These are phyloP conservation scores for Rhinolophus ferrumequinum DNA, from an alignment of 2,113 vertebrate genomes.

Conservation along the genomic window DNA sequence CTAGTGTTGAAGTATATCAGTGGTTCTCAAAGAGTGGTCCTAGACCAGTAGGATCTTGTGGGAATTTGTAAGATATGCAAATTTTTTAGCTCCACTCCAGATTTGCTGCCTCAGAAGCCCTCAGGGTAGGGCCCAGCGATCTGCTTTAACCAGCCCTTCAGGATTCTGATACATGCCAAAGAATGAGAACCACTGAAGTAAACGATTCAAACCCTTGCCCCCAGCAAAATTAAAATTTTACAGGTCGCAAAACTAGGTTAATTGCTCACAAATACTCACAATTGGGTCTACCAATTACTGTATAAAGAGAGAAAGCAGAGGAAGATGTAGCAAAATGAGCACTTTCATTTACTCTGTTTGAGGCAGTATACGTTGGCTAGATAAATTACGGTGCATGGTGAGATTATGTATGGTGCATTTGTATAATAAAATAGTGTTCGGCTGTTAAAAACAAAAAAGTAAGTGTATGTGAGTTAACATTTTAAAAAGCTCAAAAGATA, in stretches of 20 bases:
- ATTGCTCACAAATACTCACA: neutral
- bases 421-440: neutral
- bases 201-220: neutral
- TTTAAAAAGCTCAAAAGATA: neutral
- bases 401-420: neutral
- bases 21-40: neutral
- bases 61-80: neutral
- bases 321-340: neutral
- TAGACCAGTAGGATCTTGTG: neutral
- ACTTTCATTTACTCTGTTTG: neutral
- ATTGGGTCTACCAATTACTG: neutral
- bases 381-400: neutral
- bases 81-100: neutral
- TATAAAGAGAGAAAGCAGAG: neutral
- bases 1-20: neutral
- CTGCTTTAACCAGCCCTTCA: neutral
- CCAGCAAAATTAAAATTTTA: neutral
- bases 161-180: neutral
- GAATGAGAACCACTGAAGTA: neutral
- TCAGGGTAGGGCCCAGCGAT: neutral
- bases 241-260: neutral
- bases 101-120: neutral
- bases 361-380: neutral
- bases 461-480: neutral
- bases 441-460: neutral